Conservation (phyloP, 1,140 invertebrate genomes). For the Pogonognathellus flavescens region DNA sequence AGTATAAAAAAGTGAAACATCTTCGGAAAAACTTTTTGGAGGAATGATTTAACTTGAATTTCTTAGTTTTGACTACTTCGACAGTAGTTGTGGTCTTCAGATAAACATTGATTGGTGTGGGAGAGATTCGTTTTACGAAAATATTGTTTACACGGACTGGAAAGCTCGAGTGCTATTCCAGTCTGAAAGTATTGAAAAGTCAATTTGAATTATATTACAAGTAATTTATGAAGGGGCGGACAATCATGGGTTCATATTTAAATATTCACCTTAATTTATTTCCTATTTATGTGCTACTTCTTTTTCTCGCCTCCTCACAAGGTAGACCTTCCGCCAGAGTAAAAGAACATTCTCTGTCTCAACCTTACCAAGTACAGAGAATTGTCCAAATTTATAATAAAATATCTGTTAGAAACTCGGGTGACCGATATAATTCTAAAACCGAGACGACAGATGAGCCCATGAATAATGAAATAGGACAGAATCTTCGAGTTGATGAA, state of each 20-base stretch:
- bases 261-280: conserved; percentile 59
- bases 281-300: conserved; percentile 59
- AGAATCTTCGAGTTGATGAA: too few species aligned
- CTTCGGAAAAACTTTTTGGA: too few species aligned
- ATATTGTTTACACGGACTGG: too few species aligned
- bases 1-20: neutral
- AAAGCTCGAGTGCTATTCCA: neutral
- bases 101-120: too few species aligned
- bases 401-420: conserved; percentile 8
- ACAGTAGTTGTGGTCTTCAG: too few species aligned
- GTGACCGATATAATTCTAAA: conserved; percentile 2
- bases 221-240: conserved; percentile 44
- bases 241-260: conserved; percentile 54
- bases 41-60: too few species aligned
- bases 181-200: neutral
- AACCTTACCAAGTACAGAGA: conserved; percentile 30
- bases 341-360: conserved; percentile 16
- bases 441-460: neutral
- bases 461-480: neutral
- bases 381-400: conserved; percentile 33
- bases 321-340: conserved; percentile 57
- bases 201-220: conserved; percentile 3
- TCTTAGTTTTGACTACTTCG: too few species aligned
- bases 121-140: too few species aligned
- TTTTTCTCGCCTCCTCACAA: conserved; percentile 58